Evolutionary conservation across 2,888 invertebrate species (phyloP).

Genomic region (Hirudinaria manillensis): DNA sequence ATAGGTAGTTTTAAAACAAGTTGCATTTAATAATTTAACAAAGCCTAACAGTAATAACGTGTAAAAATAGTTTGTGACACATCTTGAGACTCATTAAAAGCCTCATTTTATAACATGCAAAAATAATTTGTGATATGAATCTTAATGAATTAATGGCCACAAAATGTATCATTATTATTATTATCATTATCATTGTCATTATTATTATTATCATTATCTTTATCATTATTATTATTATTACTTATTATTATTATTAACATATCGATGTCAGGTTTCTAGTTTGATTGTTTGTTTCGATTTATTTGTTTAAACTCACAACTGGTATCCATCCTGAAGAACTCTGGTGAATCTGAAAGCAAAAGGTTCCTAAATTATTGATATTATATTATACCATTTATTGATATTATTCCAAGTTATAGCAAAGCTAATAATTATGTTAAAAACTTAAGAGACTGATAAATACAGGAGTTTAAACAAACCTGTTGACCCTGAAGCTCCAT

Average conservation of each 20-base stretch:
- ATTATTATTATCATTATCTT: conserved; percentile 13
- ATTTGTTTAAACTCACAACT: conserved; percentile 63
- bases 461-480: conserved; percentile 45
- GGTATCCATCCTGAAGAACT: conserved; percentile 96
- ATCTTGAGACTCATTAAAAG: too few species aligned
- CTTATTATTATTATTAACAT: too few species aligned
- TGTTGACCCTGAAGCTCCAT: conserved; percentile 84
- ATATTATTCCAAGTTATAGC: neutral
- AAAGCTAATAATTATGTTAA: conserved; percentile 32
- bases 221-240: neutral
- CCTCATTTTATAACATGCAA: too few species aligned
- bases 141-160: too few species aligned
- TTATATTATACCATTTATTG: neutral
- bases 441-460: neutral
- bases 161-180: too few species aligned
- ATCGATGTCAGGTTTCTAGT: too few species aligned
- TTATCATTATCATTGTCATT: too few species aligned
- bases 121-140: too few species aligned
- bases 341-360: conserved; percentile 67
- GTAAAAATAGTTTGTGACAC: too few species aligned
- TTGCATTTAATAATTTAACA: too few species aligned
- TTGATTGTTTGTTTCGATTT: neutral
- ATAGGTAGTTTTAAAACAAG: too few species aligned
- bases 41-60: too few species aligned
- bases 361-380: neutral